A percentile compares a stretch with the other conserved stretches of the same genome.
Evolutionary conservation across 1,140 invertebrate genomes (phyloP).

Genomic region (Rhopalosiphum padi): DNA sequence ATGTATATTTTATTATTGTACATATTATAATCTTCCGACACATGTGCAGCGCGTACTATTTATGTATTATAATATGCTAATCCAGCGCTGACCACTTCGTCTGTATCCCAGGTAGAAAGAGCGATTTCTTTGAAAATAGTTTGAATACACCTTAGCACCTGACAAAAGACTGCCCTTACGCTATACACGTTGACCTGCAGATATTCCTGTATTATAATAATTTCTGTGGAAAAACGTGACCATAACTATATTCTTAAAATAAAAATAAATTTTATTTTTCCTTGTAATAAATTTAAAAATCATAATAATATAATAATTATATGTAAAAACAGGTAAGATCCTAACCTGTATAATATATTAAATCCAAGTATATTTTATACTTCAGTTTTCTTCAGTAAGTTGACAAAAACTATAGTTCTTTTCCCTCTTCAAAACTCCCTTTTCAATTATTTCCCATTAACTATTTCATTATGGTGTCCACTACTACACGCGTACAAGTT

Average conservation of each 20-base stretch:
- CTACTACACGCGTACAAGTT: slow-evolving; percentile 15
- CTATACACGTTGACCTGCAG: neutral
- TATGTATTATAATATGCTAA: slow-evolving; percentile 55
- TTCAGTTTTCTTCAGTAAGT: neutral
- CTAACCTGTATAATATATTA: too few relatives aligned
- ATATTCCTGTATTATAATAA: slow-evolving; percentile 16
- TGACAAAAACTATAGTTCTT: neutral
- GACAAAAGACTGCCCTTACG: slow-evolving; percentile 38
- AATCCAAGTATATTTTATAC: neutral
- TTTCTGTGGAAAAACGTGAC: neutral
- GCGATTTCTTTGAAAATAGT: slow-evolving; percentile 52
- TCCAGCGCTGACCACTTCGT: slow-evolving; percentile 47
- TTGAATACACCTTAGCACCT: slow-evolving; percentile 35
- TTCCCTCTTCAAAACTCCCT: neutral
- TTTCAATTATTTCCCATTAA: slow-evolving; percentile 46
- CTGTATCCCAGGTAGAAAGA: slow-evolving; percentile 33
- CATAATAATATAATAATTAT: neutral
- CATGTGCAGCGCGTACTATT: slow-evolving; percentile 38
- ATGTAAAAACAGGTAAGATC: neutral
- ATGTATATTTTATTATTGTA: slow-evolving; percentile 47
- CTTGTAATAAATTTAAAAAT: neutral
- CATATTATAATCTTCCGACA: slow-evolving; percentile 35
- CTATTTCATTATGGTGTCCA: slow-evolving; percentile 40
- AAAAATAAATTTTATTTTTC: neutral
- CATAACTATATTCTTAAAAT: neutral